Conservation (phyloP, 2,113 vertebrate species). For the Recurvirostra avosetta region DNA sequence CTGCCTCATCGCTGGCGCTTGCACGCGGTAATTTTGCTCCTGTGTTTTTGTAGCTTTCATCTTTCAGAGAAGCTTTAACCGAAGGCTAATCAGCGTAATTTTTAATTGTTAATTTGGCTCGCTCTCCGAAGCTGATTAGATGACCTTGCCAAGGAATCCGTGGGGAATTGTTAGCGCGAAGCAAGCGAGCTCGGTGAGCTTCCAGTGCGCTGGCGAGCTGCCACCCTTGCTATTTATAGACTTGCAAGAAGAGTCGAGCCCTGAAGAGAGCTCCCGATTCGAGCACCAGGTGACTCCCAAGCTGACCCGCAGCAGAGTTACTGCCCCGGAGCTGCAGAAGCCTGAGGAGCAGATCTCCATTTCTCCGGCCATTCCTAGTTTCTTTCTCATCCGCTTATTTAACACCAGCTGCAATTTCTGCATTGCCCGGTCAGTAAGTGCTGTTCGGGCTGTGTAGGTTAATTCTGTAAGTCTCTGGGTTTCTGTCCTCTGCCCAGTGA, state of each 20-base stretch:
- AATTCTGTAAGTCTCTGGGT: accelerated
- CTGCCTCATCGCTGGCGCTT: neutral
- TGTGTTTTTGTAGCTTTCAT: accelerated
- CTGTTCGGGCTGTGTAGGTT: accelerated
- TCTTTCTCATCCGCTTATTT: accelerated
- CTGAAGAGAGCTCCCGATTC: neutral
- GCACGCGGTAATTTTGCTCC: accelerated
- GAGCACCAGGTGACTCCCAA: neutral
- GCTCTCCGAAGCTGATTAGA: neutral
- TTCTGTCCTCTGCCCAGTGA: neutral
- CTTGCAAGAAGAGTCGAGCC: neutral
- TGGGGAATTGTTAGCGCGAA: neutral
- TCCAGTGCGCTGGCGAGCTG: neutral
- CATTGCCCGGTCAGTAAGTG: accelerated
- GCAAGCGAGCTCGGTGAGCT: neutral
- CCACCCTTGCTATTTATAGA: neutral
- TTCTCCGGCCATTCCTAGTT: accelerated
- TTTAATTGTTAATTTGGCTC: neutral
- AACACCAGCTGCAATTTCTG: neutral
- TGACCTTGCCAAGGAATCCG: neutral
- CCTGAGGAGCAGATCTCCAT: neutral
- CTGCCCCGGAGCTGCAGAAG: neutral
- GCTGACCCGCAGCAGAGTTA: neutral
- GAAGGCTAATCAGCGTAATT: accelerated
- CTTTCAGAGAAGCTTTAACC: neutral